A percentile compares a stretch with the other conserved stretches of the same genome.
Conservation (phyloP, 1,140 invertebrate species). For the Sweltsa coloradensis region DNA sequence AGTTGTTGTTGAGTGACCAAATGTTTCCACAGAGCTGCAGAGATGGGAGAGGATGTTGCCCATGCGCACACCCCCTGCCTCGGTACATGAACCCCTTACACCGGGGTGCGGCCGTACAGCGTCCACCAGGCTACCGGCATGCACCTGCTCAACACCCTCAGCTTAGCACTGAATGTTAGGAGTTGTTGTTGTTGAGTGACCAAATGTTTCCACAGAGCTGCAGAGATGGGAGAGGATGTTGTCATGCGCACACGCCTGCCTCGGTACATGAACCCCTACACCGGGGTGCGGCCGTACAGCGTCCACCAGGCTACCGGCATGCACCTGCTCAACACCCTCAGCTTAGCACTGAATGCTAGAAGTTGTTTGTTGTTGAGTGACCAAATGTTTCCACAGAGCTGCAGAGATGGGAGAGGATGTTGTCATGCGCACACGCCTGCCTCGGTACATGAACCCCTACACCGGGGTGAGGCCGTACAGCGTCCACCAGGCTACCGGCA, state of each 20-base stretch:
- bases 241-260: slow-evolving; percentile 56
- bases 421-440: slow-evolving; percentile 48
- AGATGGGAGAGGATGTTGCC: slow-evolving; percentile 53
- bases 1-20: too few relatives aligned
- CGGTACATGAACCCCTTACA: slow-evolving; percentile 52
- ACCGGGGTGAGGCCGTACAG: slow-evolving; percentile 52
- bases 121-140: slow-evolving; percentile 46
- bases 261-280: slow-evolving; percentile 49
- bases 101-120: slow-evolving; percentile 53
- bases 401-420: slow-evolving; percentile 55
- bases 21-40: too few relatives aligned
- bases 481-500: slow-evolving; percentile 46
- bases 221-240: slow-evolving; percentile 55
- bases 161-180: too few relatives aligned
- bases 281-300: slow-evolving; percentile 53
- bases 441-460: slow-evolving; percentile 52
- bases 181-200: too few relatives aligned
- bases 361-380: too few relatives aligned
- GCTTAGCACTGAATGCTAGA: slow-evolving; percentile 48
- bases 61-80: slow-evolving; percentile 51
- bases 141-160: slow-evolving; percentile 40
- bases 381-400: too few relatives aligned
- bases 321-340: slow-evolving; percentile 39
- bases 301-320: slow-evolving; percentile 46
- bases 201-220: too few relatives aligned